Percentiles rank a stretch among this genome's conserved stretches.
Conservation (phyloP, 2,888 invertebrate genomes). For the Eledone cirrhosa region DNA sequence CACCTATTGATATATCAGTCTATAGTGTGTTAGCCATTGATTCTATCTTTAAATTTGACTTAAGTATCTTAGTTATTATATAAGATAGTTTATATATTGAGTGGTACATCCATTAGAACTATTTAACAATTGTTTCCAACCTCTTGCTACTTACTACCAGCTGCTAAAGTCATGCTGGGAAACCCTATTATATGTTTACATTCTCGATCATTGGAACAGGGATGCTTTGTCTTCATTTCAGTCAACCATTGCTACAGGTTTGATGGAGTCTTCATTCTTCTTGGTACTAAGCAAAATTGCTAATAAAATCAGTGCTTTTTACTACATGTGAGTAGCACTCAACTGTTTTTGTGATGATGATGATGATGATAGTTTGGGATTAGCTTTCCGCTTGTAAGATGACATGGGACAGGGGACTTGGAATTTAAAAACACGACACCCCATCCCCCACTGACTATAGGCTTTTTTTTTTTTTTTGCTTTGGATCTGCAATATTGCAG, state of each 20-base stretch:
- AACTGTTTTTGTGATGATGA: slow-evolving; percentile 27
- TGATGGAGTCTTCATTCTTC: slow-evolving; percentile 28
- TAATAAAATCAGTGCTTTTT: slow-evolving; percentile 27
- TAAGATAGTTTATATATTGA: too few relatives aligned
- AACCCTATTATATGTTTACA: slow-evolving; percentile 22
- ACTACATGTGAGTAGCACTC: slow-evolving; percentile 28
- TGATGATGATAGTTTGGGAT: slow-evolving; percentile 25
- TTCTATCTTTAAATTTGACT: too few relatives aligned
- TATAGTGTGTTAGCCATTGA: too few relatives aligned
- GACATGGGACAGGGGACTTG: too few relatives aligned
- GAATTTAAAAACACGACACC: too few relatives aligned
- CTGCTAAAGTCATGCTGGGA: slow-evolving; percentile 24
- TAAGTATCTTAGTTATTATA: too few relatives aligned
- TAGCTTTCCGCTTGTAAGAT: slow-evolving; percentile 18
- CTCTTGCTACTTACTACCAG: background rate
- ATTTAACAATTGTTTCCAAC: too few relatives aligned
- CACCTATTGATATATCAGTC: too few relatives aligned
- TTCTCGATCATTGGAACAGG: slow-evolving; percentile 28
- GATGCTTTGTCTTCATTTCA: slow-evolving; percentile 28
- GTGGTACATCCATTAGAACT: too few relatives aligned
- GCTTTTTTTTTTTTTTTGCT: too few relatives aligned
- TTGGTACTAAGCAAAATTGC: slow-evolving; percentile 28
- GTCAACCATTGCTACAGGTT: slow-evolving; percentile 28
- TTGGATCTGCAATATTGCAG: too few relatives aligned
- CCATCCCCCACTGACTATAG: too few relatives aligned